Percentiles rank a stretch among this genome's conserved stretches.
Conservation (phyloP, 2,888 invertebrate species). For the Philereme transversata region DNA sequence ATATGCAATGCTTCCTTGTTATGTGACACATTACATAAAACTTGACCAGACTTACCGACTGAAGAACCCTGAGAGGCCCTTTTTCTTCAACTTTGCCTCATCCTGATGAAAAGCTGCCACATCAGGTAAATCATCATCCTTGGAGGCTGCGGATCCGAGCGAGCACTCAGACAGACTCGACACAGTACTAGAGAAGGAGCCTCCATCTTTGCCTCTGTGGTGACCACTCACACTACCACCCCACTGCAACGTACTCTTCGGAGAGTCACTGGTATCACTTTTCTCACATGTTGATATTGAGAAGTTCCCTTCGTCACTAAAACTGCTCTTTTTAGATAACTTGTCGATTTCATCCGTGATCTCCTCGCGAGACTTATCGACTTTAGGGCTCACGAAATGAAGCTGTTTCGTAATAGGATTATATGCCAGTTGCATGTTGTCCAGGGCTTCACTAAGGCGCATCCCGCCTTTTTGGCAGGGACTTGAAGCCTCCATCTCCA, state of each 20-base stretch:
- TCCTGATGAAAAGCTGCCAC: slow-evolving; percentile 58
- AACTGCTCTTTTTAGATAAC: slow-evolving; percentile 78
- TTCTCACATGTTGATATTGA: slow-evolving; percentile 80
- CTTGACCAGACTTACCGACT: slow-evolving; percentile 76
- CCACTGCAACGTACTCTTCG: slow-evolving; percentile 79
- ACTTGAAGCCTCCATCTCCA: slow-evolving; percentile 62
- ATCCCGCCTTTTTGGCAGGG: slow-evolving; percentile 82
- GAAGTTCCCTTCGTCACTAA: slow-evolving; percentile 80
- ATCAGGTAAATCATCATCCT: slow-evolving; percentile 73
- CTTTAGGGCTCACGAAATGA: slow-evolving; percentile 83
- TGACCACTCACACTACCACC: slow-evolving; percentile 78
- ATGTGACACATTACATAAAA: slow-evolving; percentile 36
- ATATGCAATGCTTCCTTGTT: slow-evolving; percentile 34
- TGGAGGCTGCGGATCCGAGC: slow-evolving; percentile 84
- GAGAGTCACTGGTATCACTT: slow-evolving; percentile 80
- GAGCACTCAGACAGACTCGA: slow-evolving; percentile 89
- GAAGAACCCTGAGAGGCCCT: slow-evolving; percentile 85
- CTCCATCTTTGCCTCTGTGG: slow-evolving; percentile 83
- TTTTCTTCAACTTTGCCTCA: slow-evolving; percentile 82
- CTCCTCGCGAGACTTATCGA: slow-evolving; percentile 63
- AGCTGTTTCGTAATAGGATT: slow-evolving; percentile 89
- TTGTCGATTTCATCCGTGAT: slow-evolving; percentile 69
- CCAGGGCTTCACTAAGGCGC: slow-evolving; percentile 87
- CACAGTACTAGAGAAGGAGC: slow-evolving; percentile 87
- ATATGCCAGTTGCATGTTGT: slow-evolving; percentile 89